Conservation (phyloP, 92 coral and sea anemone species). For the Paramuricea clavata region DNA sequence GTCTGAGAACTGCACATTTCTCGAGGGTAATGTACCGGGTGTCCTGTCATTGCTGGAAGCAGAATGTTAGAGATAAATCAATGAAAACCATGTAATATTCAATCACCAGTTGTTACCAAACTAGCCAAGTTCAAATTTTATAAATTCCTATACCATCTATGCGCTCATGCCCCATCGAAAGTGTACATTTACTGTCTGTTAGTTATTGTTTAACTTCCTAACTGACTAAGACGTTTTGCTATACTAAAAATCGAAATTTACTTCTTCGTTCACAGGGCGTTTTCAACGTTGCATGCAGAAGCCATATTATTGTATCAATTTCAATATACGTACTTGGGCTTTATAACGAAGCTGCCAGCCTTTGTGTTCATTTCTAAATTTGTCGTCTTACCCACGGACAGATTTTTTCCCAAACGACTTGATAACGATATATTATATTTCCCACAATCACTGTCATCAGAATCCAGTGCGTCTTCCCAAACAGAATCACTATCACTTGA, state of each 20-base stretch:
- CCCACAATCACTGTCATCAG: conserved; percentile 25
- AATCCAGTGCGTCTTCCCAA: background rate
- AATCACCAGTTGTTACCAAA: no score
- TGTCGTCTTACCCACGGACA: background rate
- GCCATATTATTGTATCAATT: background rate
- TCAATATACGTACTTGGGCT: background rate
- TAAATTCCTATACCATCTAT: no score
- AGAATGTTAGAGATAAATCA: background rate
- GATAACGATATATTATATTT: conserved; percentile 13
- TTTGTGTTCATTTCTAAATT: background rate
- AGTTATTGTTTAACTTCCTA: no score
- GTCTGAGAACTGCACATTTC: background rate
- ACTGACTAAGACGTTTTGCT: no score
- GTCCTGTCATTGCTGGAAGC: background rate
- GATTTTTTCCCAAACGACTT: background rate
- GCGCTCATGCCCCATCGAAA: no score
- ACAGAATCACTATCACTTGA: conserved; percentile 32
- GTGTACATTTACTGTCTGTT: no score
- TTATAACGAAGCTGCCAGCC: background rate
- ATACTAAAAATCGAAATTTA: no score
- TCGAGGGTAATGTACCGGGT: background rate
- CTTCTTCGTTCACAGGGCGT: no score
- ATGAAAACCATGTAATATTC: background rate
- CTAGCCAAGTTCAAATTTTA: no score
- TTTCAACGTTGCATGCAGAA: background rate